Base-by-base conservation (phyloP, 1,140 invertebrate genomes). In the Drosophila kohkoa region DNA sequence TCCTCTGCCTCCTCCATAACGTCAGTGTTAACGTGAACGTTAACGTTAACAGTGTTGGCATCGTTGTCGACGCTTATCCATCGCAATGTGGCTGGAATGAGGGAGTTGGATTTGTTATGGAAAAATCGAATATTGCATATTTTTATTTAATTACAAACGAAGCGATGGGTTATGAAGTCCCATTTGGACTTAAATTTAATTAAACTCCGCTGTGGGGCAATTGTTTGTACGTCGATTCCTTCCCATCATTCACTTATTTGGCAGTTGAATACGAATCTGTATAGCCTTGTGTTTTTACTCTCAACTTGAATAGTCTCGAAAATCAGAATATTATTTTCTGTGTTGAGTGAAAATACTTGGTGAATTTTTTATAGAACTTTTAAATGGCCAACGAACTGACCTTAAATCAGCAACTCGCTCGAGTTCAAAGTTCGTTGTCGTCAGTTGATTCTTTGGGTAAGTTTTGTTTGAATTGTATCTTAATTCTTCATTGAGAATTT, bases 71-170 rank as follows among this genome's bases (percentile, higher is more conserved):
- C 41, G 51, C 38, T 46, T 60, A 54, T 68, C 16, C 49, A 11
- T 35, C 7, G 38, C 41, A 25, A 64, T 3, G 15, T 11, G 3
- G 13, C 7, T 35, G 28, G 13, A 15, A 16, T 57, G 28, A 48
- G 11, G 11, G 32, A 41, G 28, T 52, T 62, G 41, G 25, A 59
- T 75, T 65, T 72, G 79, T 77, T 88, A 82, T 82, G 86, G 75
- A 83, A 81, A 52, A 60, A 59, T 82, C 76, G 76, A 77, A 87
- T 87, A 82, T 79, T 82, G 82, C 68, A 75, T 74, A 78, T 81
- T 81, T 86, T 86, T 79, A 57, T 67, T 65, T 86, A 86, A 87
- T 86, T 82, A 86, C 63, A 60, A 78, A 69, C 62, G 57, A 67
- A 48, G 46, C 65, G 66, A 49, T 38, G 60, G 75, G 49, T 69